phyloP scores from a whole-genome alignment of 23 tunicate genomes.

The Oikopleura albicans region DNA sequence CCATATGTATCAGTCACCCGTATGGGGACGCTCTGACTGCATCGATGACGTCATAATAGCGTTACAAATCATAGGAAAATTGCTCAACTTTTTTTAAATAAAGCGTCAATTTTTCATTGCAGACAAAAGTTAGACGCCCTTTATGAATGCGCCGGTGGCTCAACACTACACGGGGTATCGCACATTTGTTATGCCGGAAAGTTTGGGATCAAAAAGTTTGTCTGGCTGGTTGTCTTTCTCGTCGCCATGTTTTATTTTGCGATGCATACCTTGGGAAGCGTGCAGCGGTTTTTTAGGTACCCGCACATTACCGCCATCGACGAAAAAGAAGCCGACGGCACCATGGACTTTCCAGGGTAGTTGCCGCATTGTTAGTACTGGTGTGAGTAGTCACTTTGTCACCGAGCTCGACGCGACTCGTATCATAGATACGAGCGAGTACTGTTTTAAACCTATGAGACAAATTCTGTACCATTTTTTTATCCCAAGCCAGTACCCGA shows the following conservation, averaged over 20 bases:
- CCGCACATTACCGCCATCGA: background rate
- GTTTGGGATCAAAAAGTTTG: background rate
- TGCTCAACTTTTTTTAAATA: too few relatives aligned
- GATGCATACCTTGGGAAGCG: background rate
- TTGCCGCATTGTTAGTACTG: too few relatives aligned
- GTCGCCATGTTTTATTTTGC: background rate
- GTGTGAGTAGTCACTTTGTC: too few relatives aligned
- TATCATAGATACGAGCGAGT: too few relatives aligned
- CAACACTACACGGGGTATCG: background rate
- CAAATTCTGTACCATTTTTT: too few relatives aligned
- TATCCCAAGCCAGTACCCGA: too few relatives aligned
- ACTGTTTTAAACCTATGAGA: too few relatives aligned
- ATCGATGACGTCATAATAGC: too few relatives aligned
- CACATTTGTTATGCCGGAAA: conserved; percentile 14
- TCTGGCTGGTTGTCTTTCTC: background rate
- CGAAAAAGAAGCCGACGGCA: background rate
- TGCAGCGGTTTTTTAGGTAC: background rate
- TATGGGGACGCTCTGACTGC: too few relatives aligned
- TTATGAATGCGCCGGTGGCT: background rate
- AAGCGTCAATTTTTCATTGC: background rate
- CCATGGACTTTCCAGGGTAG: conserved; percentile 4
- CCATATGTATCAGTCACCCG: too few relatives aligned
- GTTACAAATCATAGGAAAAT: too few relatives aligned
- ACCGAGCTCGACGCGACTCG: too few relatives aligned
- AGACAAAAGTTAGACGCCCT: background rate